These are phyloP conservation scores for Dipodomys merriami DNA, from an alignment of 2,113 vertebrate genomes.

Conservation along the genomic window DNA sequence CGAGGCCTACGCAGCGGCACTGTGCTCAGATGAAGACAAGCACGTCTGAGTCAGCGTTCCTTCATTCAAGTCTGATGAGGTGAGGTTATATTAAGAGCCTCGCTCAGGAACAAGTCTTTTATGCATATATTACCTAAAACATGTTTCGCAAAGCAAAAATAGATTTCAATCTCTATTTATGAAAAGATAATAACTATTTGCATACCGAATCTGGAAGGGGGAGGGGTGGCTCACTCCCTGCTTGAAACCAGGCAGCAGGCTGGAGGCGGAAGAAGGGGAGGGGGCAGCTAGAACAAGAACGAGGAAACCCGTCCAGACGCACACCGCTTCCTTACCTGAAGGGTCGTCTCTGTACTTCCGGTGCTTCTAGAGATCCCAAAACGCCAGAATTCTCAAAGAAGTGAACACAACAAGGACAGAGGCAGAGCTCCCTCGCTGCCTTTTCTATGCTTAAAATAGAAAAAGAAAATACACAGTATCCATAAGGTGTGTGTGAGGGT, in stretches of 20 bases:
- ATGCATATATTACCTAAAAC: slow-evolving; percentile 24
- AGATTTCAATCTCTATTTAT: slow-evolving; percentile 27
- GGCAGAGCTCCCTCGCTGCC: background rate
- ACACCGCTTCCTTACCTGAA: background rate
- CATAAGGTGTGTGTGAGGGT: background rate
- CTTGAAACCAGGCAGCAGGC: background rate
- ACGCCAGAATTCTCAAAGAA: background rate
- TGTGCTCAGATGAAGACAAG: background rate
- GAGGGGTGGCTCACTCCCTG: background rate
- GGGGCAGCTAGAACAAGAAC: background rate
- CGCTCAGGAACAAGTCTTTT: slow-evolving; percentile 30
- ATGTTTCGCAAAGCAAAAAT: slow-evolving; percentile 34
- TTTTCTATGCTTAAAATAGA: background rate
- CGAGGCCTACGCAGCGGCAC: background rate
- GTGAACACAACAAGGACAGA: accelerated
- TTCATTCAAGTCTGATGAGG: background rate
- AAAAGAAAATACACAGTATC: background rate
- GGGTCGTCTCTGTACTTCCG: background rate
- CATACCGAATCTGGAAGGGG: background rate
- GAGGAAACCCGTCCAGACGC: background rate
- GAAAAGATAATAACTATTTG: slow-evolving; percentile 23
- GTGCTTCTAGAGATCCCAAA: background rate
- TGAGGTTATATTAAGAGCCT: background rate
- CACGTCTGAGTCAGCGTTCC: background rate
- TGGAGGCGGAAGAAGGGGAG: accelerated